Evolutionary conservation across 2,797 vertebrate species (phyloP).

Genomic region (Myotis vivesi): DNA sequence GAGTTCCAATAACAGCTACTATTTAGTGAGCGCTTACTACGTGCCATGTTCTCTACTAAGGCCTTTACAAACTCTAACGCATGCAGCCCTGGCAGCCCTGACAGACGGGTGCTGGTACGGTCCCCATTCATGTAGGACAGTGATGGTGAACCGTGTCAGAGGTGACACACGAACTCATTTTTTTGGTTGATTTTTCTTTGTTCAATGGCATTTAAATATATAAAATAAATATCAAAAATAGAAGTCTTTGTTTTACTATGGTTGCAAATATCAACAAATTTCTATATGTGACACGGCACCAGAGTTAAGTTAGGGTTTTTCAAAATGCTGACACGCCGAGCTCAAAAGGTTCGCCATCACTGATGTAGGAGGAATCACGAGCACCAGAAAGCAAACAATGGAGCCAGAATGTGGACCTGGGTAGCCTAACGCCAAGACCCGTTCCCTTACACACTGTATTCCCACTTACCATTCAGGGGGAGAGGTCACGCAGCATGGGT

Average conservation of each 20-base stretch:
- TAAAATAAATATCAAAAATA: too few species aligned
- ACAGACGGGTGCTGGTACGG: too few species aligned
- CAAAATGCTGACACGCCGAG: too few species aligned
- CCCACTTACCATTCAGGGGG: not conserved
- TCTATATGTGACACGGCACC: too few species aligned
- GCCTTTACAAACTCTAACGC: not conserved
- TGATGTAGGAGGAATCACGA: not conserved
- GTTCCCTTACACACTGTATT: not conserved
- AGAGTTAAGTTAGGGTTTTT: too few species aligned
- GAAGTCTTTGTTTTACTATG: too few species aligned
- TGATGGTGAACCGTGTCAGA: too few species aligned
- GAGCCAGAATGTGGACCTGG: not conserved
- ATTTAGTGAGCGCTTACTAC: not conserved
- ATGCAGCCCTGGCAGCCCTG: not conserved
- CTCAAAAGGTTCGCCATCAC: too few species aligned
- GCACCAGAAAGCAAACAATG: not conserved
- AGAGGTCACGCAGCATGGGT: not conserved
- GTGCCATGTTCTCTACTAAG: not conserved
- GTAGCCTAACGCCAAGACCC: not conserved
- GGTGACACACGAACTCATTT: too few species aligned
- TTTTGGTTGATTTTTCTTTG: too few species aligned
- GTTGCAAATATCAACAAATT: too few species aligned
- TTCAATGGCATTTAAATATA: too few species aligned
- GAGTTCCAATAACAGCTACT: not conserved
- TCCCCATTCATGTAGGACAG: not conserved